Base-by-base conservation (phyloP, 2,888 invertebrate species). In the Phyllotreta striolata region DNA sequence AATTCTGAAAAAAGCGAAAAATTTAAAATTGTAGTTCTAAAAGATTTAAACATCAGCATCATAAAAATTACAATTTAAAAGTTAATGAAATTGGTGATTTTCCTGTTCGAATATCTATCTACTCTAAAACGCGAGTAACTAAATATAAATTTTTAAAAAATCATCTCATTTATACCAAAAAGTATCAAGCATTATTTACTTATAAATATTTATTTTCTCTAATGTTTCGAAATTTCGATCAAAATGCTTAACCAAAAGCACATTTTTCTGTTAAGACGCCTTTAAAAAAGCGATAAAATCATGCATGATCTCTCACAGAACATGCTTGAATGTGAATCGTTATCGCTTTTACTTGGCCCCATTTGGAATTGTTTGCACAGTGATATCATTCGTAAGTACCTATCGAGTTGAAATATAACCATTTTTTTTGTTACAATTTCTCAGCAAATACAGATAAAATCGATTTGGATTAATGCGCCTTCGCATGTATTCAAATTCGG, bases 281-380 rank as follows among this genome's bases (percentile, higher is more conserved):
- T 24, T 47, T 55, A 59, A 57, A 63, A 62, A 39, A 35, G 54
- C 14, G 39, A 60, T 43, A 61, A 39, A 61, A 63, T 64, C 68
- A 65, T 62, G 63, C 63, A 57, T 65, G 67, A 65, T 67, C 63
- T 24, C 24, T 24, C 24, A 61, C 67, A 34, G 54, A 63, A 68
- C 57, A 62, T 61, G 66, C 60, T 59, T 56, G 55, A 57, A 56
- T 54, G 55, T 39, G 44, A 58, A 13, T 46, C 55, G 57, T 66
- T 68, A 68, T 68, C 68, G 62, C 54, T 56, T 56, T 51, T 56
- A 35, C 62, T 68, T 66, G 68, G 66, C 68, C 68, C 66, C 68
- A 64, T 60, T 68, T 66, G 46, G 51, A 34, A 56, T 59, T 63
- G 47, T 59, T 62, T 66, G 66, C 66, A 66, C 64, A 68, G 51